These are phyloP conservation scores for Melipona beecheii DNA, from an alignment of 2,888 invertebrate genomes.

Conservation along the genomic window DNA sequence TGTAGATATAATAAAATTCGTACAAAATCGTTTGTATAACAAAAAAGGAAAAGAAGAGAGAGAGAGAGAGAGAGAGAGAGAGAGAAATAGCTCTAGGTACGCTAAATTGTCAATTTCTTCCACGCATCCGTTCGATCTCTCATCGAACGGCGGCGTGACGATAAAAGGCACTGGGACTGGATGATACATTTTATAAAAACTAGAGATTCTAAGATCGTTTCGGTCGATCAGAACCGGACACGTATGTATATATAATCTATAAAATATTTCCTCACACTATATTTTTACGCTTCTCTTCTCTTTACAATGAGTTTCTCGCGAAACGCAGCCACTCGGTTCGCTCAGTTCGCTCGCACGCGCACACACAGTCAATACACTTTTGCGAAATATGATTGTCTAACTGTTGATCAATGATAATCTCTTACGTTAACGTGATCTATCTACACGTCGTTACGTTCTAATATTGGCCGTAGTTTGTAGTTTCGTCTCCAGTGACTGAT, in stretches of 20 bases:
- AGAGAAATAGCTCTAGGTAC: conserved; percentile 71
- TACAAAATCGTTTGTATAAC: conserved; percentile 81
- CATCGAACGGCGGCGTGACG: conserved; percentile 16
- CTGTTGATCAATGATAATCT: conserved; percentile 24
- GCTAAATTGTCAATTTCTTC: conserved; percentile 72
- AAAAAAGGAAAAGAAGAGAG: conserved; percentile 57
- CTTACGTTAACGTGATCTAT: conserved; percentile 72
- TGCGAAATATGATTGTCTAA: conserved; percentile 30
- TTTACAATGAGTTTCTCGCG: conserved; percentile 41
- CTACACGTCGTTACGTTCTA: conserved; percentile 79
- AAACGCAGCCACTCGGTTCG: conserved; percentile 28
- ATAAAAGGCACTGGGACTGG: conserved; percentile 55
- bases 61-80: background rate
- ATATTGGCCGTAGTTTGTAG: conserved; percentile 75
- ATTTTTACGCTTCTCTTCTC: conserved; percentile 49
- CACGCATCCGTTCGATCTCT: conserved; percentile 59
- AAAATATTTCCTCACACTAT: background rate
- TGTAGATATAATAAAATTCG: conserved; percentile 78
- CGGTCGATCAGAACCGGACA: conserved; percentile 33
- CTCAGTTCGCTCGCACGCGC: background rate
- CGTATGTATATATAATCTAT: conserved; percentile 17
- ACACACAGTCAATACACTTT: conserved; percentile 4
- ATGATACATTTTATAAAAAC: conserved; percentile 4
- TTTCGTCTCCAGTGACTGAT: conserved; percentile 1
- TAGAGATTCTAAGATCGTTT: conserved; percentile 14